Conservation (phyloP, 2,113 vertebrate species). For the Tupaia chinensis region DNA sequence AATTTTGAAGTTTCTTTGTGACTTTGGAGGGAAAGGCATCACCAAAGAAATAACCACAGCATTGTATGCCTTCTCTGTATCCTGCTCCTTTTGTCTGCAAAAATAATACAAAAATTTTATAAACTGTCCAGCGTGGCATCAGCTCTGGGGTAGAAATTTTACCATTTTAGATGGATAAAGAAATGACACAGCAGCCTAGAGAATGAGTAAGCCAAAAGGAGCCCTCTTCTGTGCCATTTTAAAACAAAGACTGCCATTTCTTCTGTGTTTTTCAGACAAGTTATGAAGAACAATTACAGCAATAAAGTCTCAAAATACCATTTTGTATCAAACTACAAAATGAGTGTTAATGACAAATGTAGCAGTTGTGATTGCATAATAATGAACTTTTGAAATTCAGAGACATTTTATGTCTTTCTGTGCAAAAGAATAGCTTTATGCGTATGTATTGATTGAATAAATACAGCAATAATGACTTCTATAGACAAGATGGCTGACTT, state of each 20-base stretch:
- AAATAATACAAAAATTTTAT: not conserved
- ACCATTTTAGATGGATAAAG: not conserved
- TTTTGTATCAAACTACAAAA: not conserved
- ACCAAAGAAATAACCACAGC: not conserved
- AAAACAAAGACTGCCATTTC: not conserved
- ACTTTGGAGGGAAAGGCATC: not conserved
- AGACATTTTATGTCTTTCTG: not conserved
- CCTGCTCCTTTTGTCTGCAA: not conserved
- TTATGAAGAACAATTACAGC: not conserved
- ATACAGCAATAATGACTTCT: not conserved
- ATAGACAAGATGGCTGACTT: not conserved
- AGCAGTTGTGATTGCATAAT: not conserved
- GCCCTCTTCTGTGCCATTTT: not conserved
- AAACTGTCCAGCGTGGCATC: not conserved
- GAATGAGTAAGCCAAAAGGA: not conserved
- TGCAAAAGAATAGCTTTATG: not conserved
- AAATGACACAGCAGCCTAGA: not conserved
- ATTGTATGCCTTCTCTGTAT: not conserved
- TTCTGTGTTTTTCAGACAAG: not conserved
- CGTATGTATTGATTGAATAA: not conserved
- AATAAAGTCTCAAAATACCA: not conserved
- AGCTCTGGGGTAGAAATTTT: not conserved
- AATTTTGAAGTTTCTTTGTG: too few species aligned
- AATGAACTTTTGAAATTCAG: not conserved
- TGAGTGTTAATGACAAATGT: not conserved